Conservation (phyloP, 2,113 vertebrate genomes). For the Leucopsar rothschildi region DNA sequence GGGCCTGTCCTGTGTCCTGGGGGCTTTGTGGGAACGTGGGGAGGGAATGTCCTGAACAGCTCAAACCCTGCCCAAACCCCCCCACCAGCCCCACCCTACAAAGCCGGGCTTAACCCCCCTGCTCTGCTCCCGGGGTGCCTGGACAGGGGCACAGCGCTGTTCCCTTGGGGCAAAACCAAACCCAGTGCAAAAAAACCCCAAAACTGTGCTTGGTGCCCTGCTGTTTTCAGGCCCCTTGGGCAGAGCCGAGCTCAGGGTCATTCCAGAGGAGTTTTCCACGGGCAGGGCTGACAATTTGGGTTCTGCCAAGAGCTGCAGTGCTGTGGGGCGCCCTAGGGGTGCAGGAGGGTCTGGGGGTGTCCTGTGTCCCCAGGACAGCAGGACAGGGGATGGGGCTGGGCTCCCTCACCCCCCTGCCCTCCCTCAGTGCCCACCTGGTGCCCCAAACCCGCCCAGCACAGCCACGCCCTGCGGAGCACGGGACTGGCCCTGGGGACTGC, state of each 20-base stretch:
- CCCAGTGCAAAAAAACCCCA: too few species aligned
- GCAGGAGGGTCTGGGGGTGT: rapidly evolving
- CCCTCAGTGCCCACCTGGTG: neutral
- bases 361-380: neutral
- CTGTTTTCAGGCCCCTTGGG: neutral
- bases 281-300: neutral
- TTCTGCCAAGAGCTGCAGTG: neutral
- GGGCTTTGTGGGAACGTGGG: neutral
- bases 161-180: too few species aligned
- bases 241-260: neutral
- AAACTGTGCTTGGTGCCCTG: too few species aligned
- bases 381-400: rapidly evolving
- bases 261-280: neutral
- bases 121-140: neutral
- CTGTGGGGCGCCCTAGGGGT: neutral
- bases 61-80: neutral
- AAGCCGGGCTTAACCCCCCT: neutral
- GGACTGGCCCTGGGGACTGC: neutral
- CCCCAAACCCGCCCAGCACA: neutral
- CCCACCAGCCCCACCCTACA: rapidly evolving
- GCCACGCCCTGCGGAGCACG: rapidly evolving
- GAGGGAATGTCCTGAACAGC: too few species aligned
- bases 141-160: too few species aligned
- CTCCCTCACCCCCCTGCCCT: neutral
- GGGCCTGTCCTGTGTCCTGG: rapidly evolving